Evolutionary conservation across 37 sponge, comb jelly and placozoan species (phyloP).

Genomic region (Haliclona indistincta): DNA sequence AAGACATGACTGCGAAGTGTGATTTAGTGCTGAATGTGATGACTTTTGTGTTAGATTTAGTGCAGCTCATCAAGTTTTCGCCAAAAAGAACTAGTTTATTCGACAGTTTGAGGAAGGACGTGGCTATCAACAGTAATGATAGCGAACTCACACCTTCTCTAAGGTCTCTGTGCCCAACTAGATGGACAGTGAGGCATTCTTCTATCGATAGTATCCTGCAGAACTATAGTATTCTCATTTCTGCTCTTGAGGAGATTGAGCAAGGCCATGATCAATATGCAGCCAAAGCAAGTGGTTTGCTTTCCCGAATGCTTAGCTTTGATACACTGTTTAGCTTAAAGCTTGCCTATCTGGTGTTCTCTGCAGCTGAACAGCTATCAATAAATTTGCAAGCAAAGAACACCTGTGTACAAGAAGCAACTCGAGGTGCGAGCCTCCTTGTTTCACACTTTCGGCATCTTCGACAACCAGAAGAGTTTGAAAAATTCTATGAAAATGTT

Average conservation of each 20-base stretch:
- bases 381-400: conserved; percentile 25
- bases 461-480: conserved; percentile 31
- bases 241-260: conserved; percentile 19
- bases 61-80: too few species aligned
- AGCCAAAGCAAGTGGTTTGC: conserved; percentile 26
- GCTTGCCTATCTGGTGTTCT: conserved; percentile 34
- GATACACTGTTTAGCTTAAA: conserved; percentile 66
- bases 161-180: conserved; percentile 34
- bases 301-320: conserved; percentile 48
- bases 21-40: too few species aligned
- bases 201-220: conserved; percentile 32
- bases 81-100: too few species aligned
- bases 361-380: conserved; percentile 12
- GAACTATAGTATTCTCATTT: conserved; percentile 18
- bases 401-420: conserved; percentile 18
- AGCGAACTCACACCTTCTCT: too few species aligned
- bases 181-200: conserved; percentile 32
- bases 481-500: conserved; percentile 17
- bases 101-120: too few species aligned
- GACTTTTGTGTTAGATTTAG: too few species aligned
- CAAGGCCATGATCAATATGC: conserved; percentile 5
- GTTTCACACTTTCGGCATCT: too few species aligned
- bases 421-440: conserved; percentile 33
- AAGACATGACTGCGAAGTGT: too few species aligned
- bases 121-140: too few species aligned